Evolutionary conservation across 37 sponge, comb jelly and placozoan genomes (phyloP).

Genomic region (Corticium candelabrum): DNA sequence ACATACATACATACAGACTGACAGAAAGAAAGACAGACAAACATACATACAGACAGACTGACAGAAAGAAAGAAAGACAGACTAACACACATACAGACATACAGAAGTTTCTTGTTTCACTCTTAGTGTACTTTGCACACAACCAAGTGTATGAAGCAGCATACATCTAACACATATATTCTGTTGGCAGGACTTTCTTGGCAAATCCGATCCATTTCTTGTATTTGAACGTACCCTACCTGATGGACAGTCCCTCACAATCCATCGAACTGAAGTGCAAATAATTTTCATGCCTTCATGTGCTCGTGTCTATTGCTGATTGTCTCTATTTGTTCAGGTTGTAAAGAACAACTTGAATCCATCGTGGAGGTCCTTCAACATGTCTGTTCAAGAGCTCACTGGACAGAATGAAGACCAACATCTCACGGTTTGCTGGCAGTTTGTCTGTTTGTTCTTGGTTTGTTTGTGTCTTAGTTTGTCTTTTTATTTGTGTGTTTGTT

Average conservation of each 20-base stretch:
- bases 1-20: too few species aligned
- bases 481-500: too few species aligned
- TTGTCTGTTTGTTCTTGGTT: too few species aligned
- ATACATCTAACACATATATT: too few species aligned
- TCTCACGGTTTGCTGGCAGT: constrained; percentile 58
- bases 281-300: background rate
- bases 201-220: constrained; percentile 73
- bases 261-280: background rate
- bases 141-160: too few species aligned
- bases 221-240: constrained; percentile 23
- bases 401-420: constrained; percentile 28
- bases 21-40: too few species aligned
- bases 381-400: constrained; percentile 36
- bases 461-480: too few species aligned
- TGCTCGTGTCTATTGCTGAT: background rate
- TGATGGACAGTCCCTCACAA: background rate
- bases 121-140: too few species aligned
- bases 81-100: too few species aligned
- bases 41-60: too few species aligned
- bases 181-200: constrained; percentile 53
- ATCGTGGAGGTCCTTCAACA: constrained; percentile 50
- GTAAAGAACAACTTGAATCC: constrained; percentile 87
- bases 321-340: constrained; percentile 5
- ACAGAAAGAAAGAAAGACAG: too few species aligned
- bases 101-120: too few species aligned